Evolutionary conservation across 2,113 vertebrate species (phyloP), one percentile per base, ranked within the genome.

Genomic region (Solea senegalensis): DNA sequence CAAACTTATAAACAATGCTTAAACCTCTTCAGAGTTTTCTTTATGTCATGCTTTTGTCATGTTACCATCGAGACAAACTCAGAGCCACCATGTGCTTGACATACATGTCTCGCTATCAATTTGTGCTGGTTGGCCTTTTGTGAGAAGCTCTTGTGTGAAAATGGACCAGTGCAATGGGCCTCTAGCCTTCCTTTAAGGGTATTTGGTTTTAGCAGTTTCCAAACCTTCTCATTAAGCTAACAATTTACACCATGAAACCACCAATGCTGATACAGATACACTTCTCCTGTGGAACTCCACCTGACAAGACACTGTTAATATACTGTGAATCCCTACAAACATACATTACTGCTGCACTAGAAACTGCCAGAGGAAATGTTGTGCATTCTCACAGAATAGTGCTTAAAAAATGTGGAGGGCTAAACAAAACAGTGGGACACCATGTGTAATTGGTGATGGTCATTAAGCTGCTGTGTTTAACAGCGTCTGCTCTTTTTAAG

Each of bases 31-130:
- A 9, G 21, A 40, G 59, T 21, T 53, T 21, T 48, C n/a, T 58
- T 64, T 8, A 27, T 45, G 43, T 57, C 76, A 51, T 64, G 64
- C 14, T n/a, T 21, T 45, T 54, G 72, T 67, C 65, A 46, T 48
- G 78, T 87, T 84, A 9, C 83, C 74, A 84, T 87, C 70, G 85
- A 80, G 85, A 85, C 82, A 66, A 55, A 75, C 53, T 60, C 50
- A 0, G 28, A 52, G 61, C 40, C 70, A 41, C 71, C 49, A 55
- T 54, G 56, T 57, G 66, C 65, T 81, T 16, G 44, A 65, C 59
- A 81, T 48, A 87, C 80, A 74, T 77, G 62, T 43, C 56, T 58
- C 44, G 60, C 72, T 79, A 80, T 74, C 73, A 85, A 80, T 87
- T 80, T 87, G 59, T 3, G 46, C 65, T 59, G 27, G 64, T 55